Conservation (phyloP, 2,888 invertebrate genomes). For the Drosophila cracens region DNA sequence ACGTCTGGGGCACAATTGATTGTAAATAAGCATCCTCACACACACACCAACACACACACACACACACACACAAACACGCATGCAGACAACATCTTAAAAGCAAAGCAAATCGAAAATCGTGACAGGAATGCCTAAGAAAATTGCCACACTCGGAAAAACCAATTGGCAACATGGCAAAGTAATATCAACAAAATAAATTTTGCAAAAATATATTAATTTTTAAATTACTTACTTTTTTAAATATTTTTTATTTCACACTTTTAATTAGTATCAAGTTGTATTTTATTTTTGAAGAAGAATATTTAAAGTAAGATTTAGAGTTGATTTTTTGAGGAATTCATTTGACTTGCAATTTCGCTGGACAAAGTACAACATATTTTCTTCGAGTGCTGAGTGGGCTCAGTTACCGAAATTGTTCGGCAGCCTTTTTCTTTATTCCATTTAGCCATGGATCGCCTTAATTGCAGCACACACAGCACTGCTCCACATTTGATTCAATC, state of each 20-base stretch:
- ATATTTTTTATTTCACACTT: background rate
- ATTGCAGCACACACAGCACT: constrained; percentile 59
- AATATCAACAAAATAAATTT: background rate
- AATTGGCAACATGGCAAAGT: background rate
- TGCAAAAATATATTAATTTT: background rate
- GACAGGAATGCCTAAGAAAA: constrained; percentile 65
- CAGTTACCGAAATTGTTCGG: constrained; percentile 19
- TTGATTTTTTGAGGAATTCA: background rate
- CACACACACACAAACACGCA: constrained; percentile 12
- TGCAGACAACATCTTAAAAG: constrained; percentile 52
- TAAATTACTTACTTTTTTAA: background rate
- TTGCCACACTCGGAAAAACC: constrained; percentile 2
- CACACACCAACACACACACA: constrained; percentile 10
- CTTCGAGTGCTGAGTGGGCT: constrained; percentile 3
- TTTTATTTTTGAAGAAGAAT: no score
- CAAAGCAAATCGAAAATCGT: constrained; percentile 77
- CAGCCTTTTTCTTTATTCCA: constrained; percentile 35
- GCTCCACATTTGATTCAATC: constrained; percentile 73
- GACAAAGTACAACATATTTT: background rate
- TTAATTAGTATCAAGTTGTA: background rate
- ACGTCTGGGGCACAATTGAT: constrained; percentile 62
- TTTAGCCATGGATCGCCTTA: constrained; percentile 65
- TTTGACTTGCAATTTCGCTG: background rate
- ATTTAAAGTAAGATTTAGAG: background rate
- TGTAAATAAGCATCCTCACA: constrained; percentile 61